These are phyloP conservation scores for Bombus breviceps DNA, from an alignment of 1,140 invertebrate genomes.

Conservation along the genomic window DNA sequence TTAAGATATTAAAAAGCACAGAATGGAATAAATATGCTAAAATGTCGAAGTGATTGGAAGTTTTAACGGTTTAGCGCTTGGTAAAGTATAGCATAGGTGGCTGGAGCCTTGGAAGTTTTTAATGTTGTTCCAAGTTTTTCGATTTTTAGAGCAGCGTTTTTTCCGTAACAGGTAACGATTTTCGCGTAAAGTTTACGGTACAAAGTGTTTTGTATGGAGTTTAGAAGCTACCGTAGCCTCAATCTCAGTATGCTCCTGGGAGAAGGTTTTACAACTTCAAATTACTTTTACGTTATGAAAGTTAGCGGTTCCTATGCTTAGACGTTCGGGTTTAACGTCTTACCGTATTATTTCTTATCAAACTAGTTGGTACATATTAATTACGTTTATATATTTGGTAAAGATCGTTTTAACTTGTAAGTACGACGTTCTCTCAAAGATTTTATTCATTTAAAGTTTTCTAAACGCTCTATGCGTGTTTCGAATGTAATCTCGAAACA, in stretches of 20 bases:
- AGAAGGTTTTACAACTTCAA: constrained; percentile 32
- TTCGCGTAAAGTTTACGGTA: constrained; percentile 29
- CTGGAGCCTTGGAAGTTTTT: constrained; percentile 8
- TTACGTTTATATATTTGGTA: too few species aligned
- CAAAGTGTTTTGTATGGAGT: constrained; percentile 20
- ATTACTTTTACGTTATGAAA: constrained; percentile 37
- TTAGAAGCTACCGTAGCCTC: constrained; percentile 18
- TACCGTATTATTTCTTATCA: background rate
- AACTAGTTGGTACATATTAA: background rate
- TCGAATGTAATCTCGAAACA: too few species aligned
- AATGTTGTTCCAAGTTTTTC: constrained; percentile 34
- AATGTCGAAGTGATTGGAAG: background rate
- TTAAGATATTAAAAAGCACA: background rate
- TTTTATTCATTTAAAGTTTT: background rate
- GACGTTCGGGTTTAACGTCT: background rate
- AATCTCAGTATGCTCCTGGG: constrained; percentile 14
- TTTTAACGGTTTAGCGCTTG: background rate
- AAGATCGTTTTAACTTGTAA: too few species aligned
- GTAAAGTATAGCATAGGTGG: background rate
- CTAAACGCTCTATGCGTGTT: too few species aligned
- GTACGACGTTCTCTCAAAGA: background rate
- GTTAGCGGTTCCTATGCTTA: constrained; percentile 7
- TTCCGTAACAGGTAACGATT: constrained; percentile 26
- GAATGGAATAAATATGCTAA: background rate
- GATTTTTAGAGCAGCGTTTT: constrained; percentile 16